These are phyloP conservation scores for Maniola hyperantus DNA, from an alignment of 2,888 invertebrate species.

Conservation along the genomic window DNA sequence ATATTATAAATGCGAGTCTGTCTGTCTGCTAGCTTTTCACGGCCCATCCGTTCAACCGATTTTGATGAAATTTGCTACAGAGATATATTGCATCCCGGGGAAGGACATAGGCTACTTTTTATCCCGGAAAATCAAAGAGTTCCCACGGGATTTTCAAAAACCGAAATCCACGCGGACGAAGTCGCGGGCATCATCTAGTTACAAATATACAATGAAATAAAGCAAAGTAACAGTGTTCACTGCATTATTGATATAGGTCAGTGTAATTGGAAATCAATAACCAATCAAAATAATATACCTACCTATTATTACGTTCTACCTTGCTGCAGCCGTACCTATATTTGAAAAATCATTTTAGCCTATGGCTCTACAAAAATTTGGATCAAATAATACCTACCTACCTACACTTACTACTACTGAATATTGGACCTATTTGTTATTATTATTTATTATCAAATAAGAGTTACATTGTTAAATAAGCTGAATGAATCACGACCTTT, in stretches of 20 bases:
- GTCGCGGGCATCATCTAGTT: too few species aligned
- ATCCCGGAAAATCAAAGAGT: too few species aligned
- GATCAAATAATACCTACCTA: not conserved
- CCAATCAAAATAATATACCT: constrained; percentile 19
- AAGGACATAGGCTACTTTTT: too few species aligned
- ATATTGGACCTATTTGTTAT: not conserved
- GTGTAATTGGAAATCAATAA: constrained; percentile 32
- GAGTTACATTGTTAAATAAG: not conserved
- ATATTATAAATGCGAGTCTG: too few species aligned
- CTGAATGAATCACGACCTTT: constrained; percentile 3
- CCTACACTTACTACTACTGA: not conserved
- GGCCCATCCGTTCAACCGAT: too few species aligned
- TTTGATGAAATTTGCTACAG: too few species aligned
- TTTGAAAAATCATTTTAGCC: not conserved
- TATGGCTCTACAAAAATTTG: not conserved
- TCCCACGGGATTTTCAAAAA: too few species aligned
- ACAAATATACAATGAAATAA: not conserved
- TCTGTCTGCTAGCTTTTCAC: too few species aligned
- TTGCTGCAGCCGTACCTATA: not conserved
- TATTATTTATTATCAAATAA: not conserved
- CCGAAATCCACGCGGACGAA: too few species aligned
- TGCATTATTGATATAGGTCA: constrained; percentile 7
- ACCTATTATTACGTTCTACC: not conserved
- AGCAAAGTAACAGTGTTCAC: too few species aligned
- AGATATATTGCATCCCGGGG: too few species aligned